Percentiles rank a stretch among this genome's conserved stretches.
Conservation (phyloP, 2,113 vertebrate genomes). For the crab-eating macaque (Macaca fascicularis) region DNA sequence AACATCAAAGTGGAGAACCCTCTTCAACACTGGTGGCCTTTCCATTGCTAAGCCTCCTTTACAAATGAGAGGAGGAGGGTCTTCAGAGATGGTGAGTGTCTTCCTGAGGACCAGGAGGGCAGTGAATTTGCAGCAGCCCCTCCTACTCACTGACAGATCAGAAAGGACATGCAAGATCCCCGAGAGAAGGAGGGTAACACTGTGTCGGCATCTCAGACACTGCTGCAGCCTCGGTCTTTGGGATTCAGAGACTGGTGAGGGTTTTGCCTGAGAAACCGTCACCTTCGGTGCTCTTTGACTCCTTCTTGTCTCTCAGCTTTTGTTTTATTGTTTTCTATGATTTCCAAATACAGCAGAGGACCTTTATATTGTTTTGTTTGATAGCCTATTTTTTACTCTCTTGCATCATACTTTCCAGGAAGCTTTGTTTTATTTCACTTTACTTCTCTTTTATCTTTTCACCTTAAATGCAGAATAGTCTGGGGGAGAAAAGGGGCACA, state of each 20-base stretch:
- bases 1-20: neutral
- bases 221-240: neutral
- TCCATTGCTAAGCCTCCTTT: neutral
- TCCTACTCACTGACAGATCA: neutral
- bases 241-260: neutral
- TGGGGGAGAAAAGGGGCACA: neutral
- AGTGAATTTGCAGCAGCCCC: neutral
- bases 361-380: neutral
- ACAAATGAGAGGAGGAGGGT: neutral
- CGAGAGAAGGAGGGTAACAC: rapidly evolving
- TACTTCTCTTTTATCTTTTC: neutral
- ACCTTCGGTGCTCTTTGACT: neutral
- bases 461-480: neutral
- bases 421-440: conserved; percentile 26
- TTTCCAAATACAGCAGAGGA: neutral
- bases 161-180: neutral
- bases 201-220: neutral
- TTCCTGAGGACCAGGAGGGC: neutral
- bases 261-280: neutral
- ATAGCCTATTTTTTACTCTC: neutral
- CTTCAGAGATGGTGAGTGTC: neutral
- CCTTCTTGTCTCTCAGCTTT: neutral
- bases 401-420: neutral
- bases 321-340: neutral
- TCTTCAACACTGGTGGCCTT: neutral